phyloP scores from a whole-genome alignment of 2,113 vertebrate genomes.

The Anoura caudifer region DNA sequence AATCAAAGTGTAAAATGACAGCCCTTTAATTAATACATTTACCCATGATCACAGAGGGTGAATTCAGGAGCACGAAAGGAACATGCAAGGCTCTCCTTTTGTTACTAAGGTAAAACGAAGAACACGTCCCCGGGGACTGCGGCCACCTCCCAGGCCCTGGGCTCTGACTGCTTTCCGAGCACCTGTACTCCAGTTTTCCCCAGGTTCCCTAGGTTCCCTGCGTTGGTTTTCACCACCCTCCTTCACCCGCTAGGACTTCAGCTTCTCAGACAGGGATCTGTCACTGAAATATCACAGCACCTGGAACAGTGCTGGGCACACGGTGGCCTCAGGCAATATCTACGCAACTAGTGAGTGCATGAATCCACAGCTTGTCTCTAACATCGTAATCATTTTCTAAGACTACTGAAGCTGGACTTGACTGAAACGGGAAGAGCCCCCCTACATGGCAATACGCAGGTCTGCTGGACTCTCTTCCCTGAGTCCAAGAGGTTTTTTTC shows the following conservation, averaged over 20 bases:
- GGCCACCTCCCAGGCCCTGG: background rate
- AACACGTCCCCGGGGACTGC: background rate
- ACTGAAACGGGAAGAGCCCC: background rate
- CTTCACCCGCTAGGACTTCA: background rate
- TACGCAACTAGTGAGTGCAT: background rate
- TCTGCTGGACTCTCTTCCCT: background rate
- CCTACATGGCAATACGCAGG: background rate
- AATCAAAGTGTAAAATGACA: background rate
- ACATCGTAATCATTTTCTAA: background rate
- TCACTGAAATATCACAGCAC: background rate
- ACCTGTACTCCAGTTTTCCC: too few relatives aligned
- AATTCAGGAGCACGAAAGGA: background rate
- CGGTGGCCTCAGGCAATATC: background rate
- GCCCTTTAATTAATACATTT: background rate
- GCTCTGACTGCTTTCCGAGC: background rate
- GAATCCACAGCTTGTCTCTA: background rate
- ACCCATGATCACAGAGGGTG: background rate
- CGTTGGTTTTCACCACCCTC: too few relatives aligned
- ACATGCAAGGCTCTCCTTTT: background rate
- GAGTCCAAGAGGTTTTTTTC: background rate
- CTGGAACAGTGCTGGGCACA: background rate
- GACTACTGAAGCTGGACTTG: background rate
- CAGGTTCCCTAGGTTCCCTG: background rate
- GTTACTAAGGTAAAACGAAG: background rate
- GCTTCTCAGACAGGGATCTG: background rate